Percentiles rank a stretch among this genome's conserved stretches.
Evolutionary conservation across 2,797 vertebrate genomes (phyloP).

Genomic region (Halcyon chelicuti): DNA sequence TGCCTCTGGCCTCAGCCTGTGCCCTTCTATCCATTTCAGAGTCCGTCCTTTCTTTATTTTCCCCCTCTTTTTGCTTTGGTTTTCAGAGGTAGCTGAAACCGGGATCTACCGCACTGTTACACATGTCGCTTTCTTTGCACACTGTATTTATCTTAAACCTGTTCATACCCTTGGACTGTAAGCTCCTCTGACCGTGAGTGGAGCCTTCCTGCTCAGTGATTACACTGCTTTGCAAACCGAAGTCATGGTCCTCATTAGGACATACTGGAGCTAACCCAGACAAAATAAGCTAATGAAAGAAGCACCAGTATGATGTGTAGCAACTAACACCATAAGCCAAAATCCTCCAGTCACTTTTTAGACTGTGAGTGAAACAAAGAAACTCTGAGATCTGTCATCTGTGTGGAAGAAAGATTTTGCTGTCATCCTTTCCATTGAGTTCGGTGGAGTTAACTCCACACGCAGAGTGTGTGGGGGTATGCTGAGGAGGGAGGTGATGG

Average conservation of each 20-base stretch:
- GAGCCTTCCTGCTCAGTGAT: not conserved
- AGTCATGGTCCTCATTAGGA: not conserved
- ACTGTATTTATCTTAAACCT: not conserved
- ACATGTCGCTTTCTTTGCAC: not conserved
- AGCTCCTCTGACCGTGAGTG: not conserved
- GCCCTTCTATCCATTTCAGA: not conserved
- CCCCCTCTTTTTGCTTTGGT: not conserved
- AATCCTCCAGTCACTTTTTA: not conserved
- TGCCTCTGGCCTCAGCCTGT: not conserved
- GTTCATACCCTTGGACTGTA: not conserved
- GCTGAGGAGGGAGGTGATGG: not conserved
- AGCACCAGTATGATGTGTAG: not conserved
- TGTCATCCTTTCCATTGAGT: not conserved
- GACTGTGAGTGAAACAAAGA: not conserved
- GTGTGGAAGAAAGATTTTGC: not conserved
- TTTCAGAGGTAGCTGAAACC: not conserved
- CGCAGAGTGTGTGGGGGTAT: not conserved
- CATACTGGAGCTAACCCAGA: not conserved
- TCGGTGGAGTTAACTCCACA: not conserved
- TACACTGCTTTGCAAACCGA: not conserved
- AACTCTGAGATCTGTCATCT: not conserved
- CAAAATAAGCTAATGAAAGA: not conserved
- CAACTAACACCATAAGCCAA: not conserved
- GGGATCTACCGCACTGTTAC: not conserved
- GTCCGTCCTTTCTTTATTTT: not conserved